Evolutionary conservation across 1,140 invertebrate species (phyloP).

Genomic region (Heterodera schachtii): DNA sequence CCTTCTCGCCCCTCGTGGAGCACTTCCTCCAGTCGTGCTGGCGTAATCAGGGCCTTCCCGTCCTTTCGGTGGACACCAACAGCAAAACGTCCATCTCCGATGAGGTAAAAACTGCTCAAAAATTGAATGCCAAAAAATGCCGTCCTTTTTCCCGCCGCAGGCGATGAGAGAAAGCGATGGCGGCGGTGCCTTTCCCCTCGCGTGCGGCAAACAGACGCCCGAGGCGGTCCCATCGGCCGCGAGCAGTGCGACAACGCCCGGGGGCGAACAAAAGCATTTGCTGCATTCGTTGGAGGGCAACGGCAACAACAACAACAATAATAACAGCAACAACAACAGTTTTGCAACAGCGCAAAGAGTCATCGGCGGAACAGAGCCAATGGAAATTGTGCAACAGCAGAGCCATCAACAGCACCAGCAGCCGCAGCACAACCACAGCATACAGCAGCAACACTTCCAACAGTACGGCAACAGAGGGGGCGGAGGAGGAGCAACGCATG

Average conservation of each 20-base stretch:
- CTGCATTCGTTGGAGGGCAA: neutral
- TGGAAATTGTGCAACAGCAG: neutral
- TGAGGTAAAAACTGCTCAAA: slow-evolving; percentile 15
- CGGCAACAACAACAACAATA: no score
- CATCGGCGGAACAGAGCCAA: neutral
- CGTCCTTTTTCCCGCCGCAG: neutral
- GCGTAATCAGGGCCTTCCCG: slow-evolving; percentile 49
- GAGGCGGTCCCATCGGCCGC: neutral
- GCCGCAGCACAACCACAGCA: slow-evolving; percentile 13
- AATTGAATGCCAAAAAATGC: neutral
- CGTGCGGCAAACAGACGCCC: neutral
- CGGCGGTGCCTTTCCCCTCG: neutral
- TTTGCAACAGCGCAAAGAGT: neutral
- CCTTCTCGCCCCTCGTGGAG: slow-evolving; percentile 64
- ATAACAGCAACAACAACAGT: no score
- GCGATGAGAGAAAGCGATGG: neutral
- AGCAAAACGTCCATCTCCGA: slow-evolving; percentile 45
- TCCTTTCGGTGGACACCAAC: slow-evolving; percentile 43
- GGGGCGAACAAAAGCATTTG: neutral
- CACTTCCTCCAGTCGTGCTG: slow-evolving; percentile 52
- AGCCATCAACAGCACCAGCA: neutral
- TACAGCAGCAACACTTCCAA: slow-evolving; percentile 14
- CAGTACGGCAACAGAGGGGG: neutral
- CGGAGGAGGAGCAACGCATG: neutral
- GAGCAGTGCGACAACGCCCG: neutral